Percentiles rank a stretch among this genome's conserved stretches.
Evolutionary conservation across 1,140 invertebrate species (phyloP).

Genomic region (Semibalanus balanoides): DNA sequence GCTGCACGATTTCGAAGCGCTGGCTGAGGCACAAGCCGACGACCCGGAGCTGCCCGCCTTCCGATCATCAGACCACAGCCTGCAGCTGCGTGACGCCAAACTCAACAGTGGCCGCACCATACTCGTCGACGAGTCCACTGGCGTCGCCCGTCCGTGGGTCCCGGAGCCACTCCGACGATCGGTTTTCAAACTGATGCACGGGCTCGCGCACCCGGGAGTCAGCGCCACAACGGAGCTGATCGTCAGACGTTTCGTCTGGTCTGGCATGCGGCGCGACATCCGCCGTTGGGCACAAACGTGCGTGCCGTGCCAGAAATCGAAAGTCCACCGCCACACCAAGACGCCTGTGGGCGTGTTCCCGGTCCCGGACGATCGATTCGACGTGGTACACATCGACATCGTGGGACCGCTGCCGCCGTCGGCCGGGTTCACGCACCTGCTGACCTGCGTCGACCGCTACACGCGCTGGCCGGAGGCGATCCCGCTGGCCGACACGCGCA

Average conservation of each 20-base stretch:
- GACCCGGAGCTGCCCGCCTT: too few relatives aligned
- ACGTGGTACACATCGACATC: slow-evolving; percentile 27
- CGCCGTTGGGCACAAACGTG: slow-evolving; percentile 9
- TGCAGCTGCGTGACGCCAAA: too few relatives aligned
- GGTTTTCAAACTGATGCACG: slow-evolving; percentile 10
- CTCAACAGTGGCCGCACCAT: too few relatives aligned
- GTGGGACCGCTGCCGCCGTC: slow-evolving; percentile 27
- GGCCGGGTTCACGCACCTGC: slow-evolving; percentile 15
- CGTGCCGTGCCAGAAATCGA: slow-evolving; percentile 15
- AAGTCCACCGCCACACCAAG: slow-evolving; percentile 15
- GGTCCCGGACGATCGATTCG: slow-evolving; percentile 20
- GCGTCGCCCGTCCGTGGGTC: slow-evolving; percentile 8
- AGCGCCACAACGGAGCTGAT: slow-evolving; percentile 3
- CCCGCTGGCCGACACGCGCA: slow-evolving; percentile 27
- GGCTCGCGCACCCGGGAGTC: slow-evolving; percentile 11
- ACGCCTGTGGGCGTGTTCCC: slow-evolving; percentile 19
- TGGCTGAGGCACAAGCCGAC: too few relatives aligned
- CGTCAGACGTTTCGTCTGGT: slow-evolving; percentile 5
- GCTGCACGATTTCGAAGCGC: too few relatives aligned
- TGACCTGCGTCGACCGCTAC: slow-evolving; percentile 33
- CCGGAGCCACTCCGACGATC: background rate
- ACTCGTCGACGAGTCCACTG: slow-evolving; percentile 14
- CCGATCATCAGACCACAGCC: too few relatives aligned
- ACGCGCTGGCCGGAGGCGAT: slow-evolving; percentile 31
- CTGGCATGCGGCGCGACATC: background rate